Conservation (phyloP, 2,113 vertebrate species). For the Bufo gargarizans region DNA sequence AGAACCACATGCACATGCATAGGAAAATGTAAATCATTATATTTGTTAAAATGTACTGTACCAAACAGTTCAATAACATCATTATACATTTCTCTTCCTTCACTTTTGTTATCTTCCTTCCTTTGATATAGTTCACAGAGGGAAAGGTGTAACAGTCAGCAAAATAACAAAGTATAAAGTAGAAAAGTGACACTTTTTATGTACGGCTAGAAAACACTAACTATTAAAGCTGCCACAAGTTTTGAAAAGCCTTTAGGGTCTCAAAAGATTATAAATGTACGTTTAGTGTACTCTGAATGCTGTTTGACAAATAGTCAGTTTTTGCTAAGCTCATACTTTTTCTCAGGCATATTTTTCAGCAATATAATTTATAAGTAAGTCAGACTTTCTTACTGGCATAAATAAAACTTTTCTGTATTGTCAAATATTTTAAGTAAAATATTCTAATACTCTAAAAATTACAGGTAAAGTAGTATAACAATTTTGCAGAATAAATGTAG, state of each 20-base stretch:
- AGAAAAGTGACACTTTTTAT: slow-evolving; percentile 56
- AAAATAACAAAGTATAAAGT: slow-evolving; percentile 52
- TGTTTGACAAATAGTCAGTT: slow-evolving; percentile 49
- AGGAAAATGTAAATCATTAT: slow-evolving; percentile 57
- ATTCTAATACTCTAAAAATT: background rate
- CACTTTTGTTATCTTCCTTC: slow-evolving; percentile 50
- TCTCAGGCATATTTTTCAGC: slow-evolving; percentile 1
- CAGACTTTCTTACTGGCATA: background rate
- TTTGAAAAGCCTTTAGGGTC: slow-evolving; percentile 58
- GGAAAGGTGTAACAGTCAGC: slow-evolving; percentile 57
- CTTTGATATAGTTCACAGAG: slow-evolving; percentile 56
- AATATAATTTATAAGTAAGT: slow-evolving; percentile 21
- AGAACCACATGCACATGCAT: slow-evolving; percentile 48
- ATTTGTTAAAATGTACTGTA: slow-evolving; percentile 56
- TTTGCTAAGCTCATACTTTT: slow-evolving; percentile 53
- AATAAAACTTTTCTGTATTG: slow-evolving; percentile 6
- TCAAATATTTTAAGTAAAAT: background rate
- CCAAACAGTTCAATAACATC: slow-evolving; percentile 59
- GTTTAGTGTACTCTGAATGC: slow-evolving; percentile 47
- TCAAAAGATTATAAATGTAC: slow-evolving; percentile 57
- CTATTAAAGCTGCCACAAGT: slow-evolving; percentile 50
- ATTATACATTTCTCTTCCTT: slow-evolving; percentile 52
- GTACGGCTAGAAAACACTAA: slow-evolving; percentile 54
- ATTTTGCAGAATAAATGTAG: background rate
- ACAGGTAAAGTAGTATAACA: background rate